Base-by-base conservation (phyloP, 1,140 invertebrate genomes). In the Dysdera silvatica region DNA sequence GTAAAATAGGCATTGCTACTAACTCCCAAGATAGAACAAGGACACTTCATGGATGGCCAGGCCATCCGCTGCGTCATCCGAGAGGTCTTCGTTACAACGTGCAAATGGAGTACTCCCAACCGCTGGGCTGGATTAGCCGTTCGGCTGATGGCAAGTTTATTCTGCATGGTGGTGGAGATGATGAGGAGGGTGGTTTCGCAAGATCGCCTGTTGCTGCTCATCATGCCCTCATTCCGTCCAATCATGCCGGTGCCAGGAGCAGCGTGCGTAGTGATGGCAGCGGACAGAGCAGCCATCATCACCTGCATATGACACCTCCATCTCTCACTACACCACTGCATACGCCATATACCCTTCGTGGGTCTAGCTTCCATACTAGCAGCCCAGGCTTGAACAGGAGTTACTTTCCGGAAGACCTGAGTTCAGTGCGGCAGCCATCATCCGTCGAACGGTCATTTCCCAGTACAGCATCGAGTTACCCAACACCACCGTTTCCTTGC, bases 341-440 rank as follows among this genome's bases (percentile, higher is more conserved):
- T 61, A 55, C 63, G 55, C 73, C 78, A 33, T 66, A 61, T 78
- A 79, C 40, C 74, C 78, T 67, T 75, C 81, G 53, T 80, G 82
- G 68, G 16, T 68, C 71, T 2, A 80, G 83, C 66, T 79, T 84
- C 43, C 80, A 82, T 66, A 83, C 85, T 23, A 85, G 85, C 65
- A 86, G 85, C 47, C 85, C 85, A 6, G 74, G 71, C 3, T 70
- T 74, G 74, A 80, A 81, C 82, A 84, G 8, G 79, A 84, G 28
- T 62, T 86, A 87, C 60, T 58, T 75, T 75, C 85, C 88, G 70
- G 88, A 85, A 71, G 89, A 91, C 75, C 80, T 91, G 64, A 91
- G 88, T 76, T 89, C 87, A 10, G 88, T 91, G n/a, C 79, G 82
- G 12, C 86, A 87, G 70, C 83, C 85, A 32, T 87, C 87, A 67